Conservation (phyloP, 1,140 invertebrate genomes). For the Caerostris darwini region DNA sequence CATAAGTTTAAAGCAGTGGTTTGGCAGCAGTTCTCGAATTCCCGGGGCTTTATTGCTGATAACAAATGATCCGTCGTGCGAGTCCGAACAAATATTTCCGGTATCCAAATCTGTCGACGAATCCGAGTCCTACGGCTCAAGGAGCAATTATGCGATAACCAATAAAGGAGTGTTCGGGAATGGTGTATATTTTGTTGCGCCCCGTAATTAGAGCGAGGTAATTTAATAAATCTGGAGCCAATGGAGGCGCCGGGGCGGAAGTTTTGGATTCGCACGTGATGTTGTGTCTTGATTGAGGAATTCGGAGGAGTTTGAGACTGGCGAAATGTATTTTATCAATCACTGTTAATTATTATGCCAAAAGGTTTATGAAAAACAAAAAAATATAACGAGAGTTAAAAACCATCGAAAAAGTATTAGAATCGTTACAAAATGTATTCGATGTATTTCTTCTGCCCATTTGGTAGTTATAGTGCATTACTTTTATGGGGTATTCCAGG, state of each 20-base stretch:
- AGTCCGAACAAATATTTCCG: constrained; percentile 23
- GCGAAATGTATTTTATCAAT: too few relatives aligned
- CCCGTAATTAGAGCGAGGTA: neutral
- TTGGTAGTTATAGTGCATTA: too few relatives aligned
- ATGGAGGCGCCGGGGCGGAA: neutral
- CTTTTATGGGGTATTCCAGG: too few relatives aligned
- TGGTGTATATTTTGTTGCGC: constrained; percentile 35
- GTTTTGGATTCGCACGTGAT: neutral
- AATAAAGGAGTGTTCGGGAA: neutral
- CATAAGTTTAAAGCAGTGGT: constrained; percentile 15
- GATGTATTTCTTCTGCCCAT: too few relatives aligned
- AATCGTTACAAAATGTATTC: too few relatives aligned
- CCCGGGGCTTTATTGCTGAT: constrained; percentile 28
- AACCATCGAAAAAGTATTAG: too few relatives aligned
- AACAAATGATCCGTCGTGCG: neutral
- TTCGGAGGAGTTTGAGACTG: too few relatives aligned
- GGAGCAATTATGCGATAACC: neutral
- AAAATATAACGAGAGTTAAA: too few relatives aligned
- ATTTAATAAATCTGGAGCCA: neutral
- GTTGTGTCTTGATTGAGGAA: neutral
- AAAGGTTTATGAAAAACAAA: too few relatives aligned
- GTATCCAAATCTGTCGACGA: neutral
- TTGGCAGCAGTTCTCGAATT: neutral
- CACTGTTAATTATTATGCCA: too few relatives aligned
- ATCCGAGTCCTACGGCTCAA: neutral